Evolutionary conservation across 2,888 invertebrate genomes (phyloP).

Genomic region (Sminthurinus aureus): DNA sequence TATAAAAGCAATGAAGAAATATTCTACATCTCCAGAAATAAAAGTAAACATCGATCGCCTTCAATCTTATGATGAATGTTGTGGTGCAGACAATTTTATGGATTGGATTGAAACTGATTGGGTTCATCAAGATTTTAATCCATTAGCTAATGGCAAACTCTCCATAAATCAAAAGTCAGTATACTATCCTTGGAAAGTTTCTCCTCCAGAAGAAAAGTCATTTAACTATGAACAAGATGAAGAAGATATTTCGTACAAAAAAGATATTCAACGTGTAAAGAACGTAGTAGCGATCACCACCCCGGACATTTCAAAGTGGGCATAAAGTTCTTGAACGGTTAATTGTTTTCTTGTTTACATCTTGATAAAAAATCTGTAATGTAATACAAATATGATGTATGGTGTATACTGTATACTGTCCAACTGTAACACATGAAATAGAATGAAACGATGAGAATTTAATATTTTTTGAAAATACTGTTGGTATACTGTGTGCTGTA

Average conservation of each 20-base stretch:
- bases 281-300: neutral
- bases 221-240: neutral
- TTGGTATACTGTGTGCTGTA: too few species aligned
- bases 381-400: too few species aligned
- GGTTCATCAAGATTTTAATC: slow-evolving; percentile 28
- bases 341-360: neutral
- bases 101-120: slow-evolving; percentile 35
- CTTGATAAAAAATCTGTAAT: neutral
- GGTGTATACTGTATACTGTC: too few species aligned
- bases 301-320: slow-evolving; percentile 4
- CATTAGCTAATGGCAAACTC: neutral
- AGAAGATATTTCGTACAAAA: too few species aligned
- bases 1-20: slow-evolving; percentile 12
- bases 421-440: too few species aligned
- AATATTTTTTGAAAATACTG: too few species aligned
- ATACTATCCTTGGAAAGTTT: slow-evolving; percentile 31
- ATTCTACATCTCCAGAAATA: slow-evolving; percentile 4
- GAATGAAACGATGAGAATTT: too few species aligned
- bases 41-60: slow-evolving; percentile 21
- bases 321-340: neutral
- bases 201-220: neutral
- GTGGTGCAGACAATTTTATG: slow-evolving; percentile 35
- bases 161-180: slow-evolving; percentile 17
- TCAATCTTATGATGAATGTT: slow-evolving; percentile 35
- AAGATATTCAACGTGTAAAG: too few species aligned